phyloP scores from a whole-genome alignment of 2,113 vertebrate species.

The Silurus meridionalis region DNA sequence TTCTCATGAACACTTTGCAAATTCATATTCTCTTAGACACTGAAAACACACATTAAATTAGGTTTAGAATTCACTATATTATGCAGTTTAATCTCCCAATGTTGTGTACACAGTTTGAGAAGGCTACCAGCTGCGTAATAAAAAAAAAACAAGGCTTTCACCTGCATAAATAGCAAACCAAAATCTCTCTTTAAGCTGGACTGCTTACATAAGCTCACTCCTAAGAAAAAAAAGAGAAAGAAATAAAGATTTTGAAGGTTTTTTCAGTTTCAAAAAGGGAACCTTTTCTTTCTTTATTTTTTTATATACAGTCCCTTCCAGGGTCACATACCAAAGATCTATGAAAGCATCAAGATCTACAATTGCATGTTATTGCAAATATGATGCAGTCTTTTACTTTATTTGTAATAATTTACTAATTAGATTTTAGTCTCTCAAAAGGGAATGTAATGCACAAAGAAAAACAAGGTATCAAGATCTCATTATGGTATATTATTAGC shows the following conservation, averaged over 20 bases:
- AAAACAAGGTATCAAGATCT: neutral
- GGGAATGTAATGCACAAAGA: no score
- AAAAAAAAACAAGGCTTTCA: neutral
- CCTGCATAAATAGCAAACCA: neutral
- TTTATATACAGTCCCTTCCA: neutral
- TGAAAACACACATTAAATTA: neutral
- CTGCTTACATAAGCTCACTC: neutral
- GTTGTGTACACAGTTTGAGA: neutral
- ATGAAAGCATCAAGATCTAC: neutral
- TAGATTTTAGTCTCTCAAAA: neutral
- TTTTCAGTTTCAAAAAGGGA: neutral
- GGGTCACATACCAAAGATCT: neutral
- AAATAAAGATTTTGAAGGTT: neutral
- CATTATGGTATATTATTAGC: neutral
- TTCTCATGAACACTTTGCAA: neutral
- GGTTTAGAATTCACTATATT: neutral
- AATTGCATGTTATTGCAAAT: neutral
- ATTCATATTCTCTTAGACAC: neutral
- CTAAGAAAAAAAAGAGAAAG: no score
- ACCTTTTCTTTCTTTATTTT: neutral
- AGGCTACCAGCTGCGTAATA: neutral
- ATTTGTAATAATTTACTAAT: neutral
- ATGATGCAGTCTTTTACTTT: neutral
- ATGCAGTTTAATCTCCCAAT: neutral
- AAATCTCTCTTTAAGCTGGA: neutral